Conservation (phyloP, 1,140 invertebrate species). For the Nymphalis io region DNA sequence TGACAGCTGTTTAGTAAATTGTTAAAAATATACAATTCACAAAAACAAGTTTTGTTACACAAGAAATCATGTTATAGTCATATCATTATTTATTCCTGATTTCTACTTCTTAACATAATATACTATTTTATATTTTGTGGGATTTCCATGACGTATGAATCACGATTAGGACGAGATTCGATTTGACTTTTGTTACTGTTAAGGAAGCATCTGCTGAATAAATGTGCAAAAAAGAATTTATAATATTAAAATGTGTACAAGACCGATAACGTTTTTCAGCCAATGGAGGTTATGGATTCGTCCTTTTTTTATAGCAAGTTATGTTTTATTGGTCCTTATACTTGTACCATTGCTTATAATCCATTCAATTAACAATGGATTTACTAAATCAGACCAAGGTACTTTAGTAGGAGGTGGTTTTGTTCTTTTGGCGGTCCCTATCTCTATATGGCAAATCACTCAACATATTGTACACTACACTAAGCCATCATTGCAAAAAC, state of each 20-base stretch:
- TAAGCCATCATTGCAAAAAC: conserved; percentile 95
- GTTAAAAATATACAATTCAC: conserved; percentile 11
- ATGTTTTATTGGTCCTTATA: conserved; percentile 90
- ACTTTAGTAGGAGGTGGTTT: conserved; percentile 94
- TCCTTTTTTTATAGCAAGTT: conserved; percentile 89
- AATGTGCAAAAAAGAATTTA: conserved; percentile 20
- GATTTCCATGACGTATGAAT: background rate
- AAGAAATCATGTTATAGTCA: conserved; percentile 4
- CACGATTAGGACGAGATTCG: background rate
- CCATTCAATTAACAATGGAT: conserved; percentile 85
- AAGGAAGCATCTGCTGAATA: conserved; percentile 19
- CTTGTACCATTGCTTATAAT: conserved; percentile 91
- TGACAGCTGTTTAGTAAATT: conserved; percentile 11
- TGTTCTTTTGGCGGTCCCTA: conserved; percentile 93
- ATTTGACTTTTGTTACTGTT: conserved; percentile 6
- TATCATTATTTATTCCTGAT: background rate
- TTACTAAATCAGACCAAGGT: conserved; percentile 87
- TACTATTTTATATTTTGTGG: background rate
- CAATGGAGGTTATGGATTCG: conserved; percentile 95
- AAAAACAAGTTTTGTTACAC: conserved; percentile 26
- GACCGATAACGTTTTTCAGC: conserved; percentile 78
- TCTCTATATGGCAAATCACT: conserved; percentile 96
- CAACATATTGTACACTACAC: conserved; percentile 97
- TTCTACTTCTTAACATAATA: background rate
- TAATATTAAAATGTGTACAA: conserved; percentile 62